A percentile compares a stretch with the other conserved stretches of the same genome.
Conservation (phyloP, 1,140 invertebrate genomes). For the Drosophila sturtevanti region DNA sequence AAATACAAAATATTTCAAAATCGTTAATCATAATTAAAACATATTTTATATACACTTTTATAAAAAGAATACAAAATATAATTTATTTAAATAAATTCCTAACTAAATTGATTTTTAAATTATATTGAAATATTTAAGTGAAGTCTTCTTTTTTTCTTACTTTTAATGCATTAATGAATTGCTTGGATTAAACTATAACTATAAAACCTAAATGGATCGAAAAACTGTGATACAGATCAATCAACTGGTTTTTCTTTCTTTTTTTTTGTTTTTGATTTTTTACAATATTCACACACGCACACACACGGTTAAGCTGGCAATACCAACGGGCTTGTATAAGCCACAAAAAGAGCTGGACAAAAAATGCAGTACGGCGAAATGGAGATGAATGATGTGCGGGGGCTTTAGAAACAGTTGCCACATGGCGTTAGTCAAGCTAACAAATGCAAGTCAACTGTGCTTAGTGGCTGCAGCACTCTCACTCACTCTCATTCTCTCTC, state of each 20-base stretch:
- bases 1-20: too few species aligned
- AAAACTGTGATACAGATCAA: conserved; percentile 41
- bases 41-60: too few species aligned
- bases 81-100: too few species aligned
- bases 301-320: conserved; percentile 16
- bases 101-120: too few species aligned
- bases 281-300: neutral
- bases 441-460: conserved; percentile 59
- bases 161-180: conserved; percentile 1
- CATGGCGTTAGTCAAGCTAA: conserved; percentile 60
- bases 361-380: conserved; percentile 36
- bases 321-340: conserved; percentile 39
- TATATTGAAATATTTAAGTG: too few species aligned
- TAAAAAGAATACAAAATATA: too few species aligned
- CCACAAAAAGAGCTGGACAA: conserved; percentile 12
- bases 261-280: neutral
- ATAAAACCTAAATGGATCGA: conserved; percentile 8
- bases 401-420: conserved; percentile 63
- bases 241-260: conserved; percentile 22
- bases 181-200: neutral
- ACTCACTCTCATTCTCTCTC: too few species aligned
- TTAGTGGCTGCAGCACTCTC: conserved; percentile 29
- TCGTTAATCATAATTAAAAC: too few species aligned
- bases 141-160: neutral
- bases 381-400: conserved; percentile 63